phyloP scores from a whole-genome alignment of 2,113 vertebrate species.

The Sander lucioperca region DNA sequence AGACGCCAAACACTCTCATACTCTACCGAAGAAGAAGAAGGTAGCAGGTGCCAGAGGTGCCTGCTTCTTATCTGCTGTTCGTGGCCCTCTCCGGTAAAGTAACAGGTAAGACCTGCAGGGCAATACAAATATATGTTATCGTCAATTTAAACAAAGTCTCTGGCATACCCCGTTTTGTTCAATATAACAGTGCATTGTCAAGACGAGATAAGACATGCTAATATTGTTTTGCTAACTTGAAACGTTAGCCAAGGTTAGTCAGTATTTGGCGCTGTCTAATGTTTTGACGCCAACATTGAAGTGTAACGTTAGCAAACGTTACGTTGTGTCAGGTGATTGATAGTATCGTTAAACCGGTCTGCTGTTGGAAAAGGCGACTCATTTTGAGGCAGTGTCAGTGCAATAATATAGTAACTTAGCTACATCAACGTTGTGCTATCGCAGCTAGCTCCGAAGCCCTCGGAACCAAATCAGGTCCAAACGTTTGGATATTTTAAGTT shows the following conservation, averaged over 20 bases:
- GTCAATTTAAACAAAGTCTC: neutral
- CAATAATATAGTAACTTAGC: neutral
- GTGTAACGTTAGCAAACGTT: neutral
- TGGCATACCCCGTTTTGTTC: neutral
- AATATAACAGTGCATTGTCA: neutral
- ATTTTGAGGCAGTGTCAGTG: too few species aligned
- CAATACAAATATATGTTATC: neutral
- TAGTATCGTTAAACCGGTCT: neutral
- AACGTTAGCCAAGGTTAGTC: conserved; percentile 1
- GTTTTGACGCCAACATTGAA: neutral
- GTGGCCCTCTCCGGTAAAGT: conserved; percentile 3
- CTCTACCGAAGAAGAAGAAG: neutral
- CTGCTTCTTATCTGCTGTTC: conserved; percentile 11
- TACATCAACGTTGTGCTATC: neutral
- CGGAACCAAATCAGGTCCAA: neutral
- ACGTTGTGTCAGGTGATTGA: neutral
- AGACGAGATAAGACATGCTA: neutral
- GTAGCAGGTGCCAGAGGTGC: conserved; percentile 37
- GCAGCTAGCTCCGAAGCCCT: neutral
- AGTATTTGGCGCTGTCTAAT: neutral
- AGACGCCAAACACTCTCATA: neutral
- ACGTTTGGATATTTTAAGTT: neutral
- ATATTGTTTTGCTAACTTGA: conserved; percentile 30
- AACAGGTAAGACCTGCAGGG: conserved; percentile 53
- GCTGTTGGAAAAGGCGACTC: neutral